phyloP scores from a whole-genome alignment of 2,113 vertebrate genomes.

The Tretioscincus oriximinensis region DNA sequence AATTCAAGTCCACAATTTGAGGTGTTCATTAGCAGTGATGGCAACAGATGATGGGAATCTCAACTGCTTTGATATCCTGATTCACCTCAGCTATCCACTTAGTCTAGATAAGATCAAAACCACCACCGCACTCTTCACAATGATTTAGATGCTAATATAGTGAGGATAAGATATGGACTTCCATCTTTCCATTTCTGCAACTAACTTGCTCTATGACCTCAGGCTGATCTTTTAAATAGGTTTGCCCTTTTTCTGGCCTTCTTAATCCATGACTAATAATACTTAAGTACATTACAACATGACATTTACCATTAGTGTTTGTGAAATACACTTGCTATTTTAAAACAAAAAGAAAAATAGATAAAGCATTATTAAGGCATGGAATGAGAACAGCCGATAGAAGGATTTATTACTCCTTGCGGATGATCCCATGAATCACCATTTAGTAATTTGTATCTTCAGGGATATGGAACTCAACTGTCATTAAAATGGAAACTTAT shows the following conservation, averaged over 20 bases:
- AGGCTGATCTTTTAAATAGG: background rate
- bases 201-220: slow-evolving; percentile 29
- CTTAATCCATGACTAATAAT: background rate
- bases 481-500: background rate
- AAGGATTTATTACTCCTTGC: background rate
- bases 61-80: slow-evolving; percentile 55
- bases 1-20: slow-evolving; percentile 59
- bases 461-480: background rate
- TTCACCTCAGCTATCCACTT: slow-evolving; percentile 34
- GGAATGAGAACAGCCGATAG: background rate
- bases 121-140: background rate
- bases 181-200: slow-evolving; percentile 37
- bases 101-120: slow-evolving; percentile 11
- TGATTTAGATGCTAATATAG: slow-evolving; percentile 32
- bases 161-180: slow-evolving; percentile 26
- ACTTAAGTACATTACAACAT: slow-evolving; percentile 13
- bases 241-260: slow-evolving; percentile 40
- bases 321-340: slow-evolving; percentile 15
- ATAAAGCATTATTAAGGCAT: slow-evolving; percentile 3
- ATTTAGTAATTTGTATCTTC: background rate
- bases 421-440: background rate
- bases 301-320: slow-evolving; percentile 15
- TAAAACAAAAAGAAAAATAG: slow-evolving; percentile 20
- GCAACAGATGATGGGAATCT: slow-evolving; percentile 63
- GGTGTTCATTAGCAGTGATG: slow-evolving; percentile 70